Base-by-base conservation (phyloP, 2,888 invertebrate genomes). In the Trichopoda pennipes region DNA sequence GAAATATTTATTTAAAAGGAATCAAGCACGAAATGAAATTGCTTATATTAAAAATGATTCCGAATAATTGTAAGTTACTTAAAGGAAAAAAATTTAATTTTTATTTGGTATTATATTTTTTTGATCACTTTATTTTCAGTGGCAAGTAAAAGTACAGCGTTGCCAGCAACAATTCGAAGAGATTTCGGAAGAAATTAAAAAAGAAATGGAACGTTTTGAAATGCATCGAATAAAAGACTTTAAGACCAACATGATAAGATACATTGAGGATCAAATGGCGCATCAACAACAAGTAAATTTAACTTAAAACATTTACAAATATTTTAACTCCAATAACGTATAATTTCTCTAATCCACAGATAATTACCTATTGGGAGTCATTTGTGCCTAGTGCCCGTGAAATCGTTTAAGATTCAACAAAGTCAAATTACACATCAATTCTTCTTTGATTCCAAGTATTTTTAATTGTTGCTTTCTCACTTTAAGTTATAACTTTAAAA, bases 111-210 rank as follows among this genome's bases (percentile, higher is more conserved):
- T 38, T 2, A 38, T 38, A 6, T 6, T 38, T 12, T 14, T 14
- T 38, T 38, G 0, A 12, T 38, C 14, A 14, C 12, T 14, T 38
- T 38, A 14, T 3, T 44, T 91, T 60, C 88, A 97, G 95, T 98
- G 98, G 98, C 98, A 98, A 91, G 93, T 96, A 0, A 98, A 98
- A 92, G 98, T 99, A n/a, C 98, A 98, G 88, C 94, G 98, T 84
- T 97, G 98, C 0, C 97, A 99, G 90, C 96, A 97, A 86, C 98
- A 98, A 89, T 99, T 99, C 91, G 97, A 99, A 90, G 95, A 95
- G 88, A 98, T 98, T 89, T 99, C 97, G 2, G 94, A 95, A 86
- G 97, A 96, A 92, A 98, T 99, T 85, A 97, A 98, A 90, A 96
- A 96, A 86, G 99, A 99, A 92, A 93, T 99, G 91, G 97, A 97